Conservation (phyloP, 2,888 invertebrate species). For the Pyrrhia umbra region DNA sequence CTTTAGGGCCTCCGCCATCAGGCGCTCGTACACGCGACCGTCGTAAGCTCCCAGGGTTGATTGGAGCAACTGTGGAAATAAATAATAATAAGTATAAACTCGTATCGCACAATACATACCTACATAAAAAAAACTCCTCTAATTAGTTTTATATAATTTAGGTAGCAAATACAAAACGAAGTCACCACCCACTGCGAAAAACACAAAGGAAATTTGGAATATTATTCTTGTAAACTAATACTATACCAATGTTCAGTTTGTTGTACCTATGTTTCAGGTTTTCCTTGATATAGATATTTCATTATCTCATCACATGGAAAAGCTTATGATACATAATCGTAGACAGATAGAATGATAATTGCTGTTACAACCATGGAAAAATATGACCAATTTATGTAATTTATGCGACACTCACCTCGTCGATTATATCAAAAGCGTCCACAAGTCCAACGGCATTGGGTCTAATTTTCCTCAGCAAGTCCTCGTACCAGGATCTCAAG, state of each 20-base stretch:
- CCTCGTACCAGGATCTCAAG: slow-evolving; percentile 92
- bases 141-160: too few relatives aligned
- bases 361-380: neutral
- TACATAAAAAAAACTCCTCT: too few relatives aligned
- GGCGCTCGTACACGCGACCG: slow-evolving; percentile 94
- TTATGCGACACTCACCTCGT: slow-evolving; percentile 91
- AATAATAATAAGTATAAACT: neutral
- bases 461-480: slow-evolving; percentile 92
- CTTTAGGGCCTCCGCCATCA: slow-evolving; percentile 93
- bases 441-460: slow-evolving; percentile 97
- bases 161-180: too few relatives aligned
- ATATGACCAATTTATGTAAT: too few relatives aligned
- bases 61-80: slow-evolving; percentile 74
- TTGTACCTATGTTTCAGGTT: too few relatives aligned
- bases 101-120: too few relatives aligned
- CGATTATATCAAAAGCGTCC: slow-evolving; percentile 96
- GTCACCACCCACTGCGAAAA: too few relatives aligned
- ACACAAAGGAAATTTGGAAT: too few relatives aligned
- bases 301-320: neutral
- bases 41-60: slow-evolving; percentile 95
- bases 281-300: neutral
- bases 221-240: too few relatives aligned
- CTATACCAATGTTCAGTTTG: too few relatives aligned
- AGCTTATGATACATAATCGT: too few relatives aligned
- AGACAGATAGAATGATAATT: neutral